Conservation (phyloP, 2,797 vertebrate genomes). For the Eremophila alpestris region DNA sequence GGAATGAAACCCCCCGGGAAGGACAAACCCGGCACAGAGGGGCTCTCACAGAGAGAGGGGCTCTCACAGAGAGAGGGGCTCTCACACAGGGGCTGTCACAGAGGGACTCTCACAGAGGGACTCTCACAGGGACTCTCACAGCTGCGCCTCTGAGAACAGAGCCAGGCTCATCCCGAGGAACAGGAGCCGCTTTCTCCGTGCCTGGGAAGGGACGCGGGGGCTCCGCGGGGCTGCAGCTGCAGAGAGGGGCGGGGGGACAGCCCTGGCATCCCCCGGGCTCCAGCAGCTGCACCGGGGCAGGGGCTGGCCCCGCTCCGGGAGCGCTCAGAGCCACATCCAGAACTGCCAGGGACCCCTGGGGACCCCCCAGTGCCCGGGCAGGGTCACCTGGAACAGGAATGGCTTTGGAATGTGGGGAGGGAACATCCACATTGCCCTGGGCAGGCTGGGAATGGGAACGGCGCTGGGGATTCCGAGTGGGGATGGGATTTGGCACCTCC, state of each 20-base stretch:
- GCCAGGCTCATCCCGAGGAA: background rate
- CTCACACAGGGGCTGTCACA: too few relatives aligned
- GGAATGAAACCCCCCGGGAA: background rate
- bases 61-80: too few relatives aligned
- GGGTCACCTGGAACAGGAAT: background rate
- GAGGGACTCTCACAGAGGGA: too few relatives aligned
- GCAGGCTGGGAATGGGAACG: background rate
- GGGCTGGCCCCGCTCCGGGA: background rate
- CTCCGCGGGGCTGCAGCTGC: conserved; percentile 41
- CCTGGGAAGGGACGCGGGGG: background rate
- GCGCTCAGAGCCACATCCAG: background rate
- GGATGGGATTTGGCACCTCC: background rate
- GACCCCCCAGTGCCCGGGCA: fast-evolving
- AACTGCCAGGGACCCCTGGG: fast-evolving
- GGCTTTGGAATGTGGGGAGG: background rate
- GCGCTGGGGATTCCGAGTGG: background rate
- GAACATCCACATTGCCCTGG: fast-evolving
- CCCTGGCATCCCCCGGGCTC: background rate
- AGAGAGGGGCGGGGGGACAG: background rate
- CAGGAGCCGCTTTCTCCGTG: background rate
- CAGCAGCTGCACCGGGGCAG: background rate
- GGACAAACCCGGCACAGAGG: too few relatives aligned
- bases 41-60: too few relatives aligned
- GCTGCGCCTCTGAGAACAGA: conserved; percentile 25
- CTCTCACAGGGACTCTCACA: background rate